Evolutionary conservation across 2,888 invertebrate species (phyloP).

Genomic region (Eledone cirrhosa): DNA sequence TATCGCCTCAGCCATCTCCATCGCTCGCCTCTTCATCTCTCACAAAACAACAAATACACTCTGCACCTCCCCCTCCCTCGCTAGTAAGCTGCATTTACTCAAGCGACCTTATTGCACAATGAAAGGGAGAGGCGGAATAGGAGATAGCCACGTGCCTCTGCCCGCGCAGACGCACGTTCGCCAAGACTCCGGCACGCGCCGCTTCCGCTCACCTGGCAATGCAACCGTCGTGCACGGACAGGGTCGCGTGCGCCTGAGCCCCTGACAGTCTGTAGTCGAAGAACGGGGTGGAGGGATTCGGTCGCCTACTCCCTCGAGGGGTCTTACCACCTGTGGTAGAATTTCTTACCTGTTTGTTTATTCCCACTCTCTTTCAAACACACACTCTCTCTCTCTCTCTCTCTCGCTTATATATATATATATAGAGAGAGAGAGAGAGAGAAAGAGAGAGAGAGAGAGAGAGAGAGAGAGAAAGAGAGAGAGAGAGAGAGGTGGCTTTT

Average conservation of each 20-base stretch:
- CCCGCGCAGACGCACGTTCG: conserved; percentile 1
- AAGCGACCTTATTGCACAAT: not conserved
- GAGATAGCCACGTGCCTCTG: not conserved
- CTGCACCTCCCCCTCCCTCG: too few species aligned
- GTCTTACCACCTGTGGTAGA: conserved; percentile 8
- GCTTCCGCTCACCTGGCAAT: not conserved
- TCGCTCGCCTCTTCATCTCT: too few species aligned
- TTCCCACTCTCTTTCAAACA: not conserved
- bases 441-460: not conserved
- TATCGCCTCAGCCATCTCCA: too few species aligned
- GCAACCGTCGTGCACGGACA: not conserved
- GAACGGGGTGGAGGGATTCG: not conserved
- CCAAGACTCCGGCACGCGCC: not conserved
- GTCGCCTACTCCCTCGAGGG: conserved; percentile 5
- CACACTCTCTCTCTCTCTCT: not conserved
- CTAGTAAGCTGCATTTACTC: too few species aligned
- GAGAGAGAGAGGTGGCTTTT: not conserved
- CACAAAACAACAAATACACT: too few species aligned
- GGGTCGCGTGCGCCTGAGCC: conserved; percentile 1
- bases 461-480: not conserved
- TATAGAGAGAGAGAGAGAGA: not conserved
- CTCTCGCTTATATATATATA: not conserved
- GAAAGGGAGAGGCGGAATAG: not conserved
- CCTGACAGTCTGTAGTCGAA: not conserved
- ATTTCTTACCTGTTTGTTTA: conserved; percentile 18